phyloP scores from a whole-genome alignment of 2,113 vertebrate species.

The Mohoua ochrocephala region DNA sequence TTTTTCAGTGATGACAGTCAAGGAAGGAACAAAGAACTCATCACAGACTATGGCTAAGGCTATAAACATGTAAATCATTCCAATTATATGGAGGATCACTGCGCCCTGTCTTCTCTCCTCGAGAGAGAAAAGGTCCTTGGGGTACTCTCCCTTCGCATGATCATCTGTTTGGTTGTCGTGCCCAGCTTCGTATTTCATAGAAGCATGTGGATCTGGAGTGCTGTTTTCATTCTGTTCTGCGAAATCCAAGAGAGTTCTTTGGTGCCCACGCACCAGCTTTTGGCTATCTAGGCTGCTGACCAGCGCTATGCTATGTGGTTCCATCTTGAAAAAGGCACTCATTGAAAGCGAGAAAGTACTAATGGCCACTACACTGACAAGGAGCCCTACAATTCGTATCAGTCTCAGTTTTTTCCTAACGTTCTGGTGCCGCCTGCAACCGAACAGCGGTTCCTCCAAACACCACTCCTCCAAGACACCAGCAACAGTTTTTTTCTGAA shows the following conservation, averaged over 20 bases:
- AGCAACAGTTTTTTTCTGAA: constrained; percentile 46
- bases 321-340: constrained; percentile 87
- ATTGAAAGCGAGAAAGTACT: constrained; percentile 83
- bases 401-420: constrained; percentile 87
- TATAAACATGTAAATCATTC: constrained; percentile 99
- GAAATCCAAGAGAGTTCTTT: constrained; percentile 90
- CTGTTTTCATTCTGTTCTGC: constrained; percentile 69
- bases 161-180: constrained; percentile 59
- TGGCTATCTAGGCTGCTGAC: constrained; percentile 52
- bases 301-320: constrained; percentile 62
- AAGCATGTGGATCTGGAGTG: constrained; percentile 67
- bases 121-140: constrained; percentile 84
- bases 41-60: constrained; percentile 97
- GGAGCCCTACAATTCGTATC: constrained; percentile 81
- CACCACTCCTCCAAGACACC: constrained; percentile 63
- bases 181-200: constrained; percentile 68
- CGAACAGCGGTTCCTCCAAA: constrained; percentile 9
- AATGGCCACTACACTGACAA: constrained; percentile 84
- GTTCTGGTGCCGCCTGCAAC: constrained; percentile 63
- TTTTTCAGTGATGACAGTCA: constrained; percentile 97
- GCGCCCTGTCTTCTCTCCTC: constrained; percentile 85
- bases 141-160: constrained; percentile 84
- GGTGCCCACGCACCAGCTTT: constrained; percentile 57
- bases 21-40: constrained; percentile 96
- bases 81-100: constrained; percentile 88